These are phyloP conservation scores for Myopa tessellatipennis DNA, from an alignment of 2,888 invertebrate genomes.

Conservation along the genomic window DNA sequence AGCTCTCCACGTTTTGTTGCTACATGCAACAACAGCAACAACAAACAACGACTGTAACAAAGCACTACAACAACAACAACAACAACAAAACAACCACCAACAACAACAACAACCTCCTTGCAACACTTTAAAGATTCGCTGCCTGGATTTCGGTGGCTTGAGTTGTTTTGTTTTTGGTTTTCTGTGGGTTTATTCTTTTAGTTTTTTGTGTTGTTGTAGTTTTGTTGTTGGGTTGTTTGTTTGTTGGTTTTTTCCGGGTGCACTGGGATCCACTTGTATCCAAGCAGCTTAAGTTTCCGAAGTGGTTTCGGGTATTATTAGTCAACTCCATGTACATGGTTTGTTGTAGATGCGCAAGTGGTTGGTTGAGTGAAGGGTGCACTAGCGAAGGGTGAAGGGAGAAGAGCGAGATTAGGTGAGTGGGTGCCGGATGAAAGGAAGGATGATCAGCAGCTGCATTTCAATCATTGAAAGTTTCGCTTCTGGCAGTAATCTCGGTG, in stretches of 20 bases:
- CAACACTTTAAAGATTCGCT: too few species aligned
- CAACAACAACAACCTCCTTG: too few species aligned
- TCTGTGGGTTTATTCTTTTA: neutral
- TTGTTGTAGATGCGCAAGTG: neutral
- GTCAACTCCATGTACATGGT: neutral
- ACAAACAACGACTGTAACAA: neutral
- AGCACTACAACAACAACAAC: neutral
- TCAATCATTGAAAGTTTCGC: neutral
- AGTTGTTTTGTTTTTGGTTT: too few species aligned
- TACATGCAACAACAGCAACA: neutral
- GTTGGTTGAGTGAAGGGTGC: neutral
- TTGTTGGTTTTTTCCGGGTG: neutral
- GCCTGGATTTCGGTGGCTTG: too few species aligned
- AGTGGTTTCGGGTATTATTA: conserved; percentile 13
- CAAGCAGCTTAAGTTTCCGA: conserved; percentile 6
- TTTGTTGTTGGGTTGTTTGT: neutral
- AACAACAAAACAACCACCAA: neutral
- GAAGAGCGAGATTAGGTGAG: neutral
- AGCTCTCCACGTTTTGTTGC: neutral
- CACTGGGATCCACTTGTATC: neutral
- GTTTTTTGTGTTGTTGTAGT: neutral
- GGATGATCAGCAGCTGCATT: too few species aligned
- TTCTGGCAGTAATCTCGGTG: too few species aligned
- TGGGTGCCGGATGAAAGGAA: too few species aligned
- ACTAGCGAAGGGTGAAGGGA: neutral